Evolutionary conservation across 2,888 invertebrate species (phyloP).

Genomic region (Conops quadrifasciatus): DNA sequence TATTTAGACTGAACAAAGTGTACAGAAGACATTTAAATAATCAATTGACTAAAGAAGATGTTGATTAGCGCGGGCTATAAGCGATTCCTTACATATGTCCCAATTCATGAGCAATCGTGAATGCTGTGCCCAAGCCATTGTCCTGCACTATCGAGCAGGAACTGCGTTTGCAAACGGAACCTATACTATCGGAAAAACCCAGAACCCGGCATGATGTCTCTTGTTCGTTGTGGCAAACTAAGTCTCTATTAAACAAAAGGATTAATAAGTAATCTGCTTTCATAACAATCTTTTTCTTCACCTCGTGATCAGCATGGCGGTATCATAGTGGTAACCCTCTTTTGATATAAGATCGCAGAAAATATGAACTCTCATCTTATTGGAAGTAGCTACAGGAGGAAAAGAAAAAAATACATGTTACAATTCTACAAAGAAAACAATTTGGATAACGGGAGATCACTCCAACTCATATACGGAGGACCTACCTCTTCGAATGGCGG

Average conservation of each 20-base stretch:
- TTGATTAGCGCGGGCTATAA: background rate
- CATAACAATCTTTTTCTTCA: slow-evolving; percentile 55
- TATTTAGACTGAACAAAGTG: slow-evolving; percentile 70
- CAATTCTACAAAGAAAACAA: background rate
- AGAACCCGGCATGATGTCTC: slow-evolving; percentile 72
- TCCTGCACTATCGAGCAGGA: no score
- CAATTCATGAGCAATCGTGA: slow-evolving; percentile 90
- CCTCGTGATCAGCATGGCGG: slow-evolving; percentile 81
- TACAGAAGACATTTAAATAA: no score
- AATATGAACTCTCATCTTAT: slow-evolving; percentile 73
- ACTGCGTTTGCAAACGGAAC: slow-evolving; percentile 79
- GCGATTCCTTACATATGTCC: slow-evolving; percentile 80
- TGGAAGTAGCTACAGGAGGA: slow-evolving; percentile 64
- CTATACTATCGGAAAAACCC: slow-evolving; percentile 83
- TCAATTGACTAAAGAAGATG: no score
- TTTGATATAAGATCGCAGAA: slow-evolving; percentile 80
- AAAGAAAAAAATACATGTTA: background rate
- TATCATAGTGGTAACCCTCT: slow-evolving; percentile 72
- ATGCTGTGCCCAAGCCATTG: slow-evolving; percentile 87
- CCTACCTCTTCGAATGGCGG: slow-evolving; percentile 45
- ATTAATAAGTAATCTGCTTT: no score
- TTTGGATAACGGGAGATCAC: background rate
- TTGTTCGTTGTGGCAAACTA: slow-evolving; percentile 73
- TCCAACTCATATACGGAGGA: background rate
- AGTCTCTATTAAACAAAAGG: slow-evolving; percentile 68